Evolutionary conservation across 2,888 invertebrate species (phyloP).

Genomic region (Rhodophaea formosa): DNA sequence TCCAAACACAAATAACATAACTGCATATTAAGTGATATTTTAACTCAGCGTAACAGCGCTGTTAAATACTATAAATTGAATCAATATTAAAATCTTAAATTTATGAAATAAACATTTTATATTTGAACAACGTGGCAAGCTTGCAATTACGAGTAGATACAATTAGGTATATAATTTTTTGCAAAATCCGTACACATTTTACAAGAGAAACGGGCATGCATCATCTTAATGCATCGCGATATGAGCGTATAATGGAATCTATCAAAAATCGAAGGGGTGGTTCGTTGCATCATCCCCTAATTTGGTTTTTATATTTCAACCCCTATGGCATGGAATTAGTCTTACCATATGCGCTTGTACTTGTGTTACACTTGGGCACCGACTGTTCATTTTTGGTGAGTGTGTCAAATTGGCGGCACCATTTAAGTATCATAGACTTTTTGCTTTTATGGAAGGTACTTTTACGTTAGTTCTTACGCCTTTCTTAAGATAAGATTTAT

Average conservation of each 20-base stretch:
- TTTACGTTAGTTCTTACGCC: too few relatives aligned
- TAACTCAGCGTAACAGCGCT: too few relatives aligned
- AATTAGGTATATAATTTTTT: not conserved
- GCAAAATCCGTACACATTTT: constrained; percentile 22
- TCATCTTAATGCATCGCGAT: constrained; percentile 61
- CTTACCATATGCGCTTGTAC: constrained; percentile 74
- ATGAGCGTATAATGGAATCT: constrained; percentile 76
- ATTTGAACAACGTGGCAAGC: too few relatives aligned
- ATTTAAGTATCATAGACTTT: not conserved
- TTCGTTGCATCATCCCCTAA: constrained; percentile 77
- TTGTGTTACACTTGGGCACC: constrained; percentile 53
- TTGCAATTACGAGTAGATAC: not conserved
- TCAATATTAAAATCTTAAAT: too few relatives aligned
- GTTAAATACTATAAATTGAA: too few relatives aligned
- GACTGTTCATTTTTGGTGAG: constrained; percentile 51
- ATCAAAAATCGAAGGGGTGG: constrained; percentile 80
- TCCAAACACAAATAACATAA: too few relatives aligned
- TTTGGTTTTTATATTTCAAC: constrained; percentile 76
- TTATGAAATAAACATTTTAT: too few relatives aligned
- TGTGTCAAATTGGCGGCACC: constrained; percentile 33
- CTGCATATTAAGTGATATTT: too few relatives aligned
- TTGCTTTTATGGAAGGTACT: not conserved
- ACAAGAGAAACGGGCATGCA: constrained; percentile 42
- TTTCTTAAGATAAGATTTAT: too few relatives aligned
- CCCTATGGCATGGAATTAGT: constrained; percentile 72